Evolutionary conservation across 2,113 vertebrate genomes (phyloP).

Genomic region (Corynorhinus townsendii): DNA sequence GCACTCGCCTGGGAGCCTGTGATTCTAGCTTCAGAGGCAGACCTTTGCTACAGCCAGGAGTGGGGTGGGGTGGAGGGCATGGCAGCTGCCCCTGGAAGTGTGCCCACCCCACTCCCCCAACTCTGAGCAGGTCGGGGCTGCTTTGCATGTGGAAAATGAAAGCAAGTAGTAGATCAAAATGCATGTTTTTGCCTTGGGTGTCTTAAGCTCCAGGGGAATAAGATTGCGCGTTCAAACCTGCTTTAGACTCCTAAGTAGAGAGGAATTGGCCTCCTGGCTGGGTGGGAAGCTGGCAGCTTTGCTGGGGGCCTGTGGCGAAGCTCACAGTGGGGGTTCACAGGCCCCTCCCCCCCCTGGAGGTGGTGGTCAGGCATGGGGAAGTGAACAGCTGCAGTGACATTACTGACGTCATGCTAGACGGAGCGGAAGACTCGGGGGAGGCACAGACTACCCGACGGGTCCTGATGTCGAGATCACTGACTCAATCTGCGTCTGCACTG

Average conservation of each 20-base stretch:
- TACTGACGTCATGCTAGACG: fast-evolving
- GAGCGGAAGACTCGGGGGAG: neutral
- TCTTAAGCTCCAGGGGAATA: neutral
- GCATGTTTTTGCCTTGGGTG: neutral
- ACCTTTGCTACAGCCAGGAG: neutral
- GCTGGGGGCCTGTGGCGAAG: neutral
- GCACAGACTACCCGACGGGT: fast-evolving
- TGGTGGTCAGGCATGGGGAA: neutral
- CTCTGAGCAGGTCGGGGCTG: neutral
- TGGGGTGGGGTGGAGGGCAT: too few species aligned
- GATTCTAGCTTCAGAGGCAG: neutral
- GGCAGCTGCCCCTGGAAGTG: neutral
- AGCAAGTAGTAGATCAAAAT: neutral
- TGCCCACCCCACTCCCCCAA: neutral
- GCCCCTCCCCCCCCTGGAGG: neutral
- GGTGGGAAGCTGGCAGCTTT: neutral
- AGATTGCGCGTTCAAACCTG: neutral
- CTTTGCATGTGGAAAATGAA: neutral
- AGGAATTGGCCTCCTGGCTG: too few species aligned
- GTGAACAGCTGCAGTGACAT: fast-evolving
- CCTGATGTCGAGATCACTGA: neutral
- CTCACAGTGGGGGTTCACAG: neutral
- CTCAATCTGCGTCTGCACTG: neutral
- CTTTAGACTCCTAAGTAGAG: neutral
- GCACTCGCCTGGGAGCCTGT: neutral